Percentiles rank a stretch among this genome's conserved stretches.
phyloP scores from a whole-genome alignment of 1,140 invertebrate species.

The Drosophila pseudoananassae region DNA sequence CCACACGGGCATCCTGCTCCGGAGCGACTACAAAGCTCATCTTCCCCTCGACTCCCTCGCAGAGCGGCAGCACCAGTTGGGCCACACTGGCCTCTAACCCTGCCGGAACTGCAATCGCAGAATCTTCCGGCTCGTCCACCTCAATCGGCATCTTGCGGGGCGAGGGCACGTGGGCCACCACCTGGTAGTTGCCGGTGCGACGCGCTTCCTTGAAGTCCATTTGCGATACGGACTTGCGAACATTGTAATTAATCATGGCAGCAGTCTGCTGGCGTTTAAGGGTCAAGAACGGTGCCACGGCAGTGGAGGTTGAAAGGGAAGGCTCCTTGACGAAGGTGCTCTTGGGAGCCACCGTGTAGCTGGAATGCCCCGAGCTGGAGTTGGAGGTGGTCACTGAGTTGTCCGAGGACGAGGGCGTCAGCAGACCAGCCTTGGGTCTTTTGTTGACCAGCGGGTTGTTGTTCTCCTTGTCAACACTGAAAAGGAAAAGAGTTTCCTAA shows the following conservation, averaged over 20 bases:
- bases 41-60: slow-evolving; percentile 18
- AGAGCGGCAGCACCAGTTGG: slow-evolving; percentile 39
- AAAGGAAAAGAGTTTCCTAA: background rate
- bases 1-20: slow-evolving; percentile 61
- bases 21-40: slow-evolving; percentile 46
- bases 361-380: slow-evolving; percentile 8
- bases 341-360: slow-evolving; percentile 12
- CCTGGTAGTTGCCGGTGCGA: slow-evolving; percentile 59
- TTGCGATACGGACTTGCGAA: slow-evolving; percentile 73
- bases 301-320: slow-evolving; percentile 6
- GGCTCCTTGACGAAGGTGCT: background rate
- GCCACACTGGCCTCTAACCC: slow-evolving; percentile 28
- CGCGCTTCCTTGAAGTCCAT: slow-evolving; percentile 76
- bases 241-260: slow-evolving; percentile 56
- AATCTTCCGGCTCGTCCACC: background rate
- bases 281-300: slow-evolving; percentile 33
- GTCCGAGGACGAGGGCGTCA: slow-evolving; percentile 70
- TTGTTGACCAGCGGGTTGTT: slow-evolving; percentile 8
- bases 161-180: slow-evolving; percentile 54
- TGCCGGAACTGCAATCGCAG: background rate
- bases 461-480: slow-evolving; percentile 30
- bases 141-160: slow-evolving; percentile 11
- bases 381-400: slow-evolving; percentile 41
- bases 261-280: slow-evolving; percentile 63
- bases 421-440: slow-evolving; percentile 16